Percentiles rank a stretch among this genome's conserved stretches.
These are phyloP conservation scores for Diabrotica undecimpunctata DNA, from an alignment of 1,140 invertebrate species.

Conservation along the genomic window DNA sequence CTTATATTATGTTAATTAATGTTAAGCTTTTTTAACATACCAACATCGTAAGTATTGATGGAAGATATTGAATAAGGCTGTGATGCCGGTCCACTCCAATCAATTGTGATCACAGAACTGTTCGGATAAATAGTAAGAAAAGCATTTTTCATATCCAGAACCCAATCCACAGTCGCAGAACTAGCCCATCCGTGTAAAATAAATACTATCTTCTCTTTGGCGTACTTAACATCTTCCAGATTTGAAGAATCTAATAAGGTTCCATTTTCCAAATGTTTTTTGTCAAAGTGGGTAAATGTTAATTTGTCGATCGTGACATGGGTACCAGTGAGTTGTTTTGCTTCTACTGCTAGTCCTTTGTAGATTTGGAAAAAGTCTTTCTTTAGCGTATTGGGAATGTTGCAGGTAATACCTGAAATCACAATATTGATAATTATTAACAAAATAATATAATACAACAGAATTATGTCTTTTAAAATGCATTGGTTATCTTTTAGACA, in stretches of 20 bases:
- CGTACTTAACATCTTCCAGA: conserved; percentile 23
- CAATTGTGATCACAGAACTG: conserved; percentile 61
- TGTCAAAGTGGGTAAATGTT: not conserved
- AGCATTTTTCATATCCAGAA: conserved; percentile 48
- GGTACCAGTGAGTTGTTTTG: not conserved
- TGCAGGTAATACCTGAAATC: not conserved
- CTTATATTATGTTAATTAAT: too few species aligned
- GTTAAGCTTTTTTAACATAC: conserved; percentile 27
- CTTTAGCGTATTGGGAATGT: not conserved
- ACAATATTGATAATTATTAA: not conserved
- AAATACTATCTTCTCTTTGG: conserved; percentile 37
- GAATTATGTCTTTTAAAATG: too few species aligned
- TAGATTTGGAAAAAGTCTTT: conserved; percentile 24
- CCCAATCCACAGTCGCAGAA: conserved; percentile 43
- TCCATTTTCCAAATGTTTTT: not conserved
- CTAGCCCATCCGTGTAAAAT: conserved; percentile 56
- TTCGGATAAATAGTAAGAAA: conserved; percentile 52
- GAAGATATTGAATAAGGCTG: conserved; percentile 43
- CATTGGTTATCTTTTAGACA: too few species aligned
- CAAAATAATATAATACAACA: too few species aligned
- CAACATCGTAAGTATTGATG: conserved; percentile 43
- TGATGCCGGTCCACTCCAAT: conserved; percentile 59
- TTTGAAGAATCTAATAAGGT: conserved; percentile 19
- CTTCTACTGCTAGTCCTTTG: not conserved
- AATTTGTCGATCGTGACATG: not conserved